A percentile compares a stretch with the other conserved stretches of the same genome.
Conservation (phyloP, 2,113 vertebrate genomes). For the Hemicordylus capensis region DNA sequence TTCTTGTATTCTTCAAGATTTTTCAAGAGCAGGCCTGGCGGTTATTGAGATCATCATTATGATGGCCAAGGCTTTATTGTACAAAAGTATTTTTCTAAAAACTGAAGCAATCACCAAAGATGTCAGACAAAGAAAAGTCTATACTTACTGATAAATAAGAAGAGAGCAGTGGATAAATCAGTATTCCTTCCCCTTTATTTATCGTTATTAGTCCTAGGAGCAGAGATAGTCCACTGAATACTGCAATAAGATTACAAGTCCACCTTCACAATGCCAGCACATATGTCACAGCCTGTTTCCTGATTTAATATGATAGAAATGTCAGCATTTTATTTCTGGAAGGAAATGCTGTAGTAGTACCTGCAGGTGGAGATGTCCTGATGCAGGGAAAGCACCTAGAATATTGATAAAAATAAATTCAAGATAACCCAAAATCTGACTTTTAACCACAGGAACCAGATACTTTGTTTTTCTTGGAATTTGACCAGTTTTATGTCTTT, state of each 20-base stretch:
- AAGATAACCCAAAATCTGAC: no score
- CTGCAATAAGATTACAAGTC: background rate
- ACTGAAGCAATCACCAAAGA: background rate
- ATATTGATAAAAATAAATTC: no score
- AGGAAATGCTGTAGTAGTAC: background rate
- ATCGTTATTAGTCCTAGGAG: background rate
- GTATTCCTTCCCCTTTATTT: background rate
- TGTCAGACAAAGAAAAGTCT: slow-evolving; percentile 10
- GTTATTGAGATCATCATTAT: slow-evolving; percentile 26
- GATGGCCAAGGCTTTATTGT: background rate
- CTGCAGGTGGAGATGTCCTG: no score
- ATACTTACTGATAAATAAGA: background rate
- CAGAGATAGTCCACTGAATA: background rate
- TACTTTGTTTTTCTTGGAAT: no score
- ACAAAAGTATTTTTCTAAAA: slow-evolving; percentile 9
- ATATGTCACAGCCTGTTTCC: background rate
- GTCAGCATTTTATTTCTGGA: background rate
- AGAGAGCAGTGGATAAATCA: background rate
- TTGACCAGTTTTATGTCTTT: no score
- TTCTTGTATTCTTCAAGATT: background rate
- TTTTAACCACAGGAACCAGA: no score
- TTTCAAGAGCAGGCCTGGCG: background rate
- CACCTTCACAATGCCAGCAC: background rate
- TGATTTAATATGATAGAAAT: background rate
- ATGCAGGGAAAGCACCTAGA: no score